Conservation (phyloP, 1,140 invertebrate species). For the Teleogryllus occipitalis region DNA sequence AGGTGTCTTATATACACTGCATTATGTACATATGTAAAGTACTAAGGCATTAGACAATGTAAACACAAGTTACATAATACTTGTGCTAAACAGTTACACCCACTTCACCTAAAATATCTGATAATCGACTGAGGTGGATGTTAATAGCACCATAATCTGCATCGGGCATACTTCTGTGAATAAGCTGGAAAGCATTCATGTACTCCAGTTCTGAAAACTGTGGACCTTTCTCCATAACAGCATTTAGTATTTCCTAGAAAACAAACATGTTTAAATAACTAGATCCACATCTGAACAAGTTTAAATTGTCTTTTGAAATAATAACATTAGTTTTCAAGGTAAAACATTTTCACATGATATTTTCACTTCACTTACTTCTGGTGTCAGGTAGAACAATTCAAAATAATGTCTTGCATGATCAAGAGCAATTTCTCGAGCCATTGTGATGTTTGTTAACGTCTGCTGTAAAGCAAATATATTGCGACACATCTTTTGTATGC, state of each 20-base stretch:
- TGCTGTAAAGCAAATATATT: slow-evolving; percentile 82
- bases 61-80: background rate
- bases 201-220: slow-evolving; percentile 80
- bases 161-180: slow-evolving; percentile 48
- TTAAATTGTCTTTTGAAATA: background rate
- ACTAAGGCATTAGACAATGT: background rate
- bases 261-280: background rate
- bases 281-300: background rate
- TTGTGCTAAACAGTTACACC: slow-evolving; percentile 46
- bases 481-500: slow-evolving; percentile 73
- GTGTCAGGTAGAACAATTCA: slow-evolving; percentile 74
- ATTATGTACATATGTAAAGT: slow-evolving; percentile 2
- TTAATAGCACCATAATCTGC: slow-evolving; percentile 36
- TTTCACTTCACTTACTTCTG: slow-evolving; percentile 51
- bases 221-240: slow-evolving; percentile 69
- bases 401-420: slow-evolving; percentile 84
- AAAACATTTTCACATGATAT: background rate
- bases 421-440: slow-evolving; percentile 71
- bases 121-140: slow-evolving; percentile 48
- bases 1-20: background rate
- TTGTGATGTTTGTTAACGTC: slow-evolving; percentile 75
- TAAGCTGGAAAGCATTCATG: slow-evolving; percentile 71
- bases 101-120: slow-evolving; percentile 57
- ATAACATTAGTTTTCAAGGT: background rate
- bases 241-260: slow-evolving; percentile 71